Conservation (phyloP, 1,140 invertebrate genomes). For the Muscidifurax raptorellus region DNA sequence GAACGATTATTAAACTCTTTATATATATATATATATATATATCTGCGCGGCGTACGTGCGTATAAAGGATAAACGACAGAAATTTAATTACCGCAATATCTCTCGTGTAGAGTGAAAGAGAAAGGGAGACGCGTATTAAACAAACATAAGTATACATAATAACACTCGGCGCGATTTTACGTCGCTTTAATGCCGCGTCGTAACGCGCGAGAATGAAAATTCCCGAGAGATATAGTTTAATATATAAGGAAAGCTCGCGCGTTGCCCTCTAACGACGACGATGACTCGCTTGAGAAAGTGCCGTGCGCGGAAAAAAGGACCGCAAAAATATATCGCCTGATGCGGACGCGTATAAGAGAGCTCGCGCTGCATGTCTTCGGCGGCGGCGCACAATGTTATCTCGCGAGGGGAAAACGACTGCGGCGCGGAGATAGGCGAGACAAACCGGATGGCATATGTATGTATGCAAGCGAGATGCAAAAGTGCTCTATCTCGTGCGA, state of each 20-base stretch:
- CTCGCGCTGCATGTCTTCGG: background rate
- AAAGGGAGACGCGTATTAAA: no score
- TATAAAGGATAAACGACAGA: no score
- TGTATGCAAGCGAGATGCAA: background rate
- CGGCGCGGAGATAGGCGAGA: background rate
- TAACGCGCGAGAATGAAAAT: slow-evolving; percentile 31
- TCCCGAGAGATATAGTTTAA: slow-evolving; percentile 36
- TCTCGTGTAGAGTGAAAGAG: no score
- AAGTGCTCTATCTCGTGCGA: no score
- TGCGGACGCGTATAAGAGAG: background rate
- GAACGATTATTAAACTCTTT: no score
- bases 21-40: no score
- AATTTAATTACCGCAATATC: no score
- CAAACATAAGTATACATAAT: background rate
- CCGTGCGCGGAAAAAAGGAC: background rate
- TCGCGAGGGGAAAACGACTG: slow-evolving; percentile 46
- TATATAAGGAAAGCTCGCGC: slow-evolving; percentile 48
- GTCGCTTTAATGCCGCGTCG: background rate
- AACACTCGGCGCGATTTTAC: slow-evolving; percentile 8
- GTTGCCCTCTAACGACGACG: slow-evolving; percentile 31
- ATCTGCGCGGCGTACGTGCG: no score
- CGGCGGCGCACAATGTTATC: slow-evolving; percentile 49
- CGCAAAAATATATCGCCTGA: background rate
- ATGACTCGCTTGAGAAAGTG: slow-evolving; percentile 13
- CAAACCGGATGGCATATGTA: background rate